Conservation (phyloP, 2,113 vertebrate genomes). For the Bufo gargarizans region DNA sequence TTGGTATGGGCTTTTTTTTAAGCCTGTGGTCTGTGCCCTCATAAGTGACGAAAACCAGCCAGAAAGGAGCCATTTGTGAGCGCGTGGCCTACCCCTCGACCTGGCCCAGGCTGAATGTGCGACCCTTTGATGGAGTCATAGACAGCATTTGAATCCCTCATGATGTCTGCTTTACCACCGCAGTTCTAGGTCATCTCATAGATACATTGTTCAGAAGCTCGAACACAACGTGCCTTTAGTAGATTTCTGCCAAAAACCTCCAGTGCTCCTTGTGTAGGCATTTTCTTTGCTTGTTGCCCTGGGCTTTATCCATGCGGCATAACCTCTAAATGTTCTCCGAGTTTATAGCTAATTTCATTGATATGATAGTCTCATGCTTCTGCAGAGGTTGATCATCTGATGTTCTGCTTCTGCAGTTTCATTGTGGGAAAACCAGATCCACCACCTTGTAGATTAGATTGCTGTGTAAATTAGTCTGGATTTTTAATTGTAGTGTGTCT, state of each 20-base stretch:
- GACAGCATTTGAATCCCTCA: no score
- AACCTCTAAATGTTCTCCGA: neutral
- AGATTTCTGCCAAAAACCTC: neutral
- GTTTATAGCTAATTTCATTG: neutral
- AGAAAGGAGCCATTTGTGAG: no score
- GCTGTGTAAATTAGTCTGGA: neutral
- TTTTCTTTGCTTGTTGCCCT: neutral
- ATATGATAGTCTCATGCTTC: neutral
- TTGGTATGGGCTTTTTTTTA: no score
- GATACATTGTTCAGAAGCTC: neutral
- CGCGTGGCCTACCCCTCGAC: no score
- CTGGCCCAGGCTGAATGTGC: no score
- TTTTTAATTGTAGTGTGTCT: neutral
- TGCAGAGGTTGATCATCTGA: slow-evolving; percentile 7
- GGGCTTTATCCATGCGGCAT: neutral
- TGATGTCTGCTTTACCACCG: neutral
- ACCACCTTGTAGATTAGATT: neutral
- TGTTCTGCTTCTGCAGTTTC: neutral
- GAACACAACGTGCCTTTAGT: neutral
- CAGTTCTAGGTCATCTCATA: neutral
- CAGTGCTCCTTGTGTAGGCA: neutral
- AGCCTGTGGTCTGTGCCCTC: no score
- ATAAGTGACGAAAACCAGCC: no score
- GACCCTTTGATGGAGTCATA: no score
- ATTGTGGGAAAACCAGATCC: neutral